Percentiles rank a stretch among this genome's conserved stretches.
Conservation (phyloP, 2,113 vertebrate species). For the Amazona guildingii region DNA sequence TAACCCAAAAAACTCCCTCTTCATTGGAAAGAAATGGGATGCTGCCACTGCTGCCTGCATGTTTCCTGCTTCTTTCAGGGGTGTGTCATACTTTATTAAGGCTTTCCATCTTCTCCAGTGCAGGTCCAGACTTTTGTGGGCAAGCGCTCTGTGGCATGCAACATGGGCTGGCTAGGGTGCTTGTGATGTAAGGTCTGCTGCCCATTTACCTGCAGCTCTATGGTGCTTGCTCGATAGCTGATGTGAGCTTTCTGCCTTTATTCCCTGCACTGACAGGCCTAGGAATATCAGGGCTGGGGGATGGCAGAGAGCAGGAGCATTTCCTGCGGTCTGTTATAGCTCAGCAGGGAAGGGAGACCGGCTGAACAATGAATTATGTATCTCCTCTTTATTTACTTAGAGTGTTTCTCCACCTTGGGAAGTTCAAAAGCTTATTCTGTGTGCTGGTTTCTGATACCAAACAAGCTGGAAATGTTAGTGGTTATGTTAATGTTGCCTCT, state of each 20-base stretch:
- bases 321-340: rapidly evolving
- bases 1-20: background rate
- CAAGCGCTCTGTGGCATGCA: background rate
- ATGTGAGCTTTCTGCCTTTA: background rate
- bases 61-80: background rate
- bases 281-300: background rate
- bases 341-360: background rate
- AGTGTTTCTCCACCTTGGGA: background rate
- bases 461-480: slow-evolving; percentile 21
- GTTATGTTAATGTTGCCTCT: slow-evolving; percentile 23
- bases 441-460: background rate
- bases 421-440: background rate
- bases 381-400: background rate
- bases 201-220: background rate
- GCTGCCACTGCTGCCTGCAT: background rate
- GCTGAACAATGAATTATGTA: background rate
- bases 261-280: no score
- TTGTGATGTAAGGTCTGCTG: background rate
- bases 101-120: background rate
- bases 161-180: background rate
- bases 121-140: background rate
- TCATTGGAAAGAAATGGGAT: background rate
- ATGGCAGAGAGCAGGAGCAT: background rate
- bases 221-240: rapidly evolving
- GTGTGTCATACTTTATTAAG: background rate